Base-by-base conservation (phyloP, 2,113 vertebrate genomes). In the Xiphophorus hellerii region DNA sequence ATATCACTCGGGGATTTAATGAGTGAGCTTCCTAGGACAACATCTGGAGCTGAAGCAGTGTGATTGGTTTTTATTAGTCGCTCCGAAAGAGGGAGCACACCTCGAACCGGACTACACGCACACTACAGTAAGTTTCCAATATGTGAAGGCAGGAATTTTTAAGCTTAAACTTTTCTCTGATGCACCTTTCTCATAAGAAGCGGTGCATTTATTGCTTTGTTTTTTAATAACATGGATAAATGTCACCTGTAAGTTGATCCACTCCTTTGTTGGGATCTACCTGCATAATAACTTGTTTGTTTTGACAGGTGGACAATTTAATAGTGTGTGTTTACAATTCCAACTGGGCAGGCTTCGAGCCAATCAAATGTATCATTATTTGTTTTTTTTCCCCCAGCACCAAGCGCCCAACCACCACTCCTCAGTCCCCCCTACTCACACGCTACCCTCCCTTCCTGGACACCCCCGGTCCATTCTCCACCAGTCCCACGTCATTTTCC, bases 401-500 rank as follows among this genome's bases (percentile, higher is more conserved):
- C 62, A 83, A 83, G 75, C 82, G 72, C 76, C 76, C 71, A 74
- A 42, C 39, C 39, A 42, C 20, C 29, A 28, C 71, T 12, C 81
- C 44, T 14, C 29, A 28, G 60, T 12, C 81, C 44, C 44, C 44
- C 44, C 44, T 48, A 48, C 44, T 48, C 44, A 48, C 15, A 44
- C 17, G 17, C 44, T 17, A 84, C 83, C 85, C 92, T 84, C 85
- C 88, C 87, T 89, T 78, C 77, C 91, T 82, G 87, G 90, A 92
- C 90, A 88, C 90, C 93, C 92, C 89, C 87, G 85, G 89, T 91
- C 88, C 82, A 78, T 86, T 86, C 88, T 81, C 83, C 87, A 74
- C 74, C 89, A 78, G 88, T 87, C 86, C 90, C 90, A 91, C 93
- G 93, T 93, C 92, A 93, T 92, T 93, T 85, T 89, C 92, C 93